Percentiles rank a stretch among this genome's conserved stretches.
Evolutionary conservation across 2,113 vertebrate species (phyloP).

Genomic region (human): GRCh38 chr13:26667501-26668000

Average conservation of each 20-base stretch:
- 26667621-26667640: constrained; percentile 96
- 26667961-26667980: not conserved
- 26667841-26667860: not conserved
- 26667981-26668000: not conserved
- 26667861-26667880: not conserved
- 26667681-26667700: rapidly evolving
- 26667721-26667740: not conserved
- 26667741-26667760: not conserved
- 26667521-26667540: constrained; percentile 99
- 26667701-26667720: not conserved
- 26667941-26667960: not conserved
- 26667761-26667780: not conserved
- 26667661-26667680: constrained; percentile 90
- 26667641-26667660: constrained; percentile 95
- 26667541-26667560: constrained; percentile 98
- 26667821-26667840: not conserved
- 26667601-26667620: constrained; percentile 94
- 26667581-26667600: constrained; percentile 96
- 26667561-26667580: constrained; percentile 98
- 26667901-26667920: not conserved
- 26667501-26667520: constrained; percentile 88
- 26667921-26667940: not conserved
- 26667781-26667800: not conserved
- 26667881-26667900: not conserved
- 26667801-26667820: not conserved